Conservation (phyloP, 2,888 invertebrate genomes). For the Apamea anceps region DNA sequence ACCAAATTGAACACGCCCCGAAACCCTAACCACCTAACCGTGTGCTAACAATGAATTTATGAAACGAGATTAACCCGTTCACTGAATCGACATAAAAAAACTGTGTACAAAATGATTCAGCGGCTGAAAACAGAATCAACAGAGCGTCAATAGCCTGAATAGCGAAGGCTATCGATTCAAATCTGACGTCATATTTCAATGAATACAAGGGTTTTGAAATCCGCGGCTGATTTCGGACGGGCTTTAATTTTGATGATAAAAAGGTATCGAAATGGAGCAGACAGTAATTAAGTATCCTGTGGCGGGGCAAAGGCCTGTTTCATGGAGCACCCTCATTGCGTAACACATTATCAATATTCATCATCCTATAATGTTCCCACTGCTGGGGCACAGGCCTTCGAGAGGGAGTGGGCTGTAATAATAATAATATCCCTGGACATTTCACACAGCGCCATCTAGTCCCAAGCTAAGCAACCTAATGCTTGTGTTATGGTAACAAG, state of each 20-base stretch:
- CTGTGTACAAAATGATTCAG: constrained; percentile 39
- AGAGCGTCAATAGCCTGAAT: constrained; percentile 50
- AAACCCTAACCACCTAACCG: constrained; percentile 40
- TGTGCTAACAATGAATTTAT: constrained; percentile 56
- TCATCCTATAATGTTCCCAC: no score
- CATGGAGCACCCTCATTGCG: no score
- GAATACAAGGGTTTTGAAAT: constrained; percentile 11
- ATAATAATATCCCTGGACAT: no score
- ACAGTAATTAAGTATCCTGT: neutral
- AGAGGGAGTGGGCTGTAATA: no score
- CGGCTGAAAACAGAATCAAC: constrained; percentile 47
- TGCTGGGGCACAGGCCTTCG: no score
- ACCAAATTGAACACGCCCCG: constrained; percentile 54
- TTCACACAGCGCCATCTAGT: no score
- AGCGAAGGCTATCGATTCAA: constrained; percentile 34
- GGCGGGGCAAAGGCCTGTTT: neutral
- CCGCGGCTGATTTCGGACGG: neutral
- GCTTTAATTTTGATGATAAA: neutral
- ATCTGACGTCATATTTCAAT: constrained; percentile 25
- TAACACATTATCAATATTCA: no score
- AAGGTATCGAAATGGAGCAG: neutral
- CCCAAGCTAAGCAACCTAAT: no score
- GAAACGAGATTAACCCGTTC: constrained; percentile 60
- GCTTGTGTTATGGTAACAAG: no score
- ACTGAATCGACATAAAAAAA: constrained; percentile 56